These are phyloP conservation scores for Scaptomyza flava DNA, from an alignment of 2,888 invertebrate species.

Conservation along the genomic window DNA sequence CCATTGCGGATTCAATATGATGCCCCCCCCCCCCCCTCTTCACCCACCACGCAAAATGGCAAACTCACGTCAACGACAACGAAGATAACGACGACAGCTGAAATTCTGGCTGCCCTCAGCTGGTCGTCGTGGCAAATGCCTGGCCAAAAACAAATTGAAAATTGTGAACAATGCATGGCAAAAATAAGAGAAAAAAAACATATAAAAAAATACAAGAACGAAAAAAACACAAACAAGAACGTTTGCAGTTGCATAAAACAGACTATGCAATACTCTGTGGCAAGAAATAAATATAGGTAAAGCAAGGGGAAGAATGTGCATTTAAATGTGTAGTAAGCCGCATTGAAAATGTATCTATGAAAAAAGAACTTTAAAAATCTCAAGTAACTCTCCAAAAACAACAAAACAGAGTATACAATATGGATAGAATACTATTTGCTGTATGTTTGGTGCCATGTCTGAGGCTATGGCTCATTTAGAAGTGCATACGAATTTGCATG, in stretches of 20 bases:
- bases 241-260: neutral
- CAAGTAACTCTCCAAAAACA: neutral
- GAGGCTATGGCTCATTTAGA: constrained; percentile 72
- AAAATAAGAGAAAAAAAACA: constrained; percentile 23
- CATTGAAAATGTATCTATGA: no score
- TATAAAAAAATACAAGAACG: neutral
- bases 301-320: no score
- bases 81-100: constrained; percentile 58
- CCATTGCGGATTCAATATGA: constrained; percentile 14
- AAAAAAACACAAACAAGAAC: neutral
- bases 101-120: constrained; percentile 42
- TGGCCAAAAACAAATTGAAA: constrained; percentile 54
- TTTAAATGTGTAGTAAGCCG: no score
- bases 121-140: constrained; percentile 53
- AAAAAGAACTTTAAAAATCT: no score
- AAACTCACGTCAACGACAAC: constrained; percentile 27
- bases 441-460: constrained; percentile 47
- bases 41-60: no score
- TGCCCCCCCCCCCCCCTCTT: constrained; percentile 1
- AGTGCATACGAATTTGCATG: constrained; percentile 59
- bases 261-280: neutral
- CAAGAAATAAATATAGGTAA: neutral
- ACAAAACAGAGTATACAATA: constrained; percentile 1
- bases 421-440: neutral
- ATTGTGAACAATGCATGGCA: constrained; percentile 27